These are phyloP conservation scores for Aspidapion aeneum DNA, from an alignment of 2,888 invertebrate genomes.

Conservation along the genomic window DNA sequence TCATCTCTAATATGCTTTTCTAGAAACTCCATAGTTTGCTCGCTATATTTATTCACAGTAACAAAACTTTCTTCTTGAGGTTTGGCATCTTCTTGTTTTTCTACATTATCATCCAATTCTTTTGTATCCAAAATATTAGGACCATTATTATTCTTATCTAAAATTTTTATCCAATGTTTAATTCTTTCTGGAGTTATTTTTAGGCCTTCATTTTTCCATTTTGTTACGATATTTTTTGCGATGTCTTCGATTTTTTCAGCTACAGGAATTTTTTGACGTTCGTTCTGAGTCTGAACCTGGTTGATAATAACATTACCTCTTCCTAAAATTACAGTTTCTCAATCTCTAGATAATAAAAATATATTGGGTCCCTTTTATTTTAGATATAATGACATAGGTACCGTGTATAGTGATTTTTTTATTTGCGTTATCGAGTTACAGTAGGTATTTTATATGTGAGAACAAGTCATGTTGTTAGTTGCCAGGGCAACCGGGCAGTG, in stretches of 20 bases:
- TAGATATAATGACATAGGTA: no score
- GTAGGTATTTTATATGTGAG: no score
- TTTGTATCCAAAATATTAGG: background rate
- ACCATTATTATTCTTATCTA: constrained; percentile 10
- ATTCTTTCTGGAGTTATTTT: constrained; percentile 21
- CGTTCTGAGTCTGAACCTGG: background rate
- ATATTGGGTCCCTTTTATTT: no score
- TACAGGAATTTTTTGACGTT: background rate
- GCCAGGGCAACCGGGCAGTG: no score
- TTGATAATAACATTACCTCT: no score
- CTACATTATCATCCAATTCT: background rate
- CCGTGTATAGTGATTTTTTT: no score
- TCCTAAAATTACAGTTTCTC: no score
- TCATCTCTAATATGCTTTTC: background rate
- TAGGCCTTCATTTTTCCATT: constrained; percentile 21
- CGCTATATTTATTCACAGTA: background rate
- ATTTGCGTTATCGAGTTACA: no score
- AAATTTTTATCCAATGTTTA: constrained; percentile 17
- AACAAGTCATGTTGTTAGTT: no score
- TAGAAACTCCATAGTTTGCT: background rate
- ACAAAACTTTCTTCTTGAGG: no score
- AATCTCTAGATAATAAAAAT: no score
- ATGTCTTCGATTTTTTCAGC: constrained; percentile 19
- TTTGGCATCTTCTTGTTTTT: background rate
- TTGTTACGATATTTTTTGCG: constrained; percentile 20